Conservation (phyloP, 2,888 invertebrate species). For the Erebia aethiops region DNA sequence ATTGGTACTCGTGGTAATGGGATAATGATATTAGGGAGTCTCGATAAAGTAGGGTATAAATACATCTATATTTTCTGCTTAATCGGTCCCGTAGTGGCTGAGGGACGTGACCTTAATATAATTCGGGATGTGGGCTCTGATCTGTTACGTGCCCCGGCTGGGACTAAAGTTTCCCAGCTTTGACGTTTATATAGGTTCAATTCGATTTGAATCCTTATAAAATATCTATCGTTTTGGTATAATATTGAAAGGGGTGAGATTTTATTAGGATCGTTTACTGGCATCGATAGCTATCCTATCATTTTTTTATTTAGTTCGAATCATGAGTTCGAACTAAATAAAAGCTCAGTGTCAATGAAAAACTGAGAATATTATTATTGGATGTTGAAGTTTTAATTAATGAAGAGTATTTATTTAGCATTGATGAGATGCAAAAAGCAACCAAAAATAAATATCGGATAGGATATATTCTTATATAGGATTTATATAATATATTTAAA, state of each 20-base stretch:
- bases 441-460: no score
- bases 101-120: conserved; percentile 31
- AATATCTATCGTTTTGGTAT: neutral
- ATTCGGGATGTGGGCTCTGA: conserved; percentile 28
- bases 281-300: neutral
- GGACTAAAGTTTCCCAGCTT: conserved; percentile 26
- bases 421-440: no score
- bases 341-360: no score
- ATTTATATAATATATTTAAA: no score
- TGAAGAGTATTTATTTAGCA: no score
- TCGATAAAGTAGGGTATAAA: conserved; percentile 20
- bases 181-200: conserved; percentile 15
- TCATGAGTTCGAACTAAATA: no score
- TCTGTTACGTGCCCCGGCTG: conserved; percentile 25
- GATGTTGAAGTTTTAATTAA: no score
- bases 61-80: conserved; percentile 27
- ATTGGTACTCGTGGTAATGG: conserved; percentile 24
- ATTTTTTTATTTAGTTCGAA: neutral
- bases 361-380: no score
- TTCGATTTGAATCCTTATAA: conserved; percentile 2
- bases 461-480: no score
- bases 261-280: neutral
- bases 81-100: conserved; percentile 24
- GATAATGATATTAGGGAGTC: conserved; percentile 23
- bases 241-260: neutral